Base-by-base conservation (phyloP, 2,888 invertebrate species). In the Congeria kusceri region DNA sequence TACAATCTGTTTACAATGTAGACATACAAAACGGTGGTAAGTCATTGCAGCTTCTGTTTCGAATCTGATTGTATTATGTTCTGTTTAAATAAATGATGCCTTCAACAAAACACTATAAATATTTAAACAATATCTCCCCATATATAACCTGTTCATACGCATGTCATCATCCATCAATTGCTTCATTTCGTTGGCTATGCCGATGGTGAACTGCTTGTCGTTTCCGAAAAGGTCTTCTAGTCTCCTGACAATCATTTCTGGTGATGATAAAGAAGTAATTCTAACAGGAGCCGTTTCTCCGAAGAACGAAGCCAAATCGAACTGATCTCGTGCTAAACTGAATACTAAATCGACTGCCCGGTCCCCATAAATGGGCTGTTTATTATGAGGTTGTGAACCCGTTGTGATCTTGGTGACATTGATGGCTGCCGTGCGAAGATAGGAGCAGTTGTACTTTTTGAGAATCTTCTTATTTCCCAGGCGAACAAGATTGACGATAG, bases 321-420 rank as follows among this genome's bases (percentile, higher is more conserved):
- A 72, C 20, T 77, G 66, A 39, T 53, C 72, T 29, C 28, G 32
- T n/a, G 53, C 62, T 20, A 77, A 57, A 64, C 64, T 68, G 46
- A 67, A 77, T 1, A 67, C 68, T 9, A 77, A 73, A 49, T 77
- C 77, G 2, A 67, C 39, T 1, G 77, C 77, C 13, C 77, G 61
- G 5, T 20, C 63, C 5, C 77, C 77, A 27, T 61, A 77, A 7
- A 73, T 46, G 0, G 72, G 67, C 61, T 77, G 77, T 44, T 68
- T 72, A 11, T 44, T 39, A 27, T 71, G 66, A 0, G 77, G 77
- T 11, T 57, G 53, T 29, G 20, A 18, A 1, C 72, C 77, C 27
- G 77, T 77, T 5, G 72, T 77, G 18, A 77, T 68, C 39, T 61
- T 62, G 13, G 77, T 77, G 15, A 72, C 73, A 29, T 67, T 73